These are phyloP conservation scores for Caenorhabditis virilis DNA, from an alignment of 2,888 invertebrate genomes.

Conservation along the genomic window DNA sequence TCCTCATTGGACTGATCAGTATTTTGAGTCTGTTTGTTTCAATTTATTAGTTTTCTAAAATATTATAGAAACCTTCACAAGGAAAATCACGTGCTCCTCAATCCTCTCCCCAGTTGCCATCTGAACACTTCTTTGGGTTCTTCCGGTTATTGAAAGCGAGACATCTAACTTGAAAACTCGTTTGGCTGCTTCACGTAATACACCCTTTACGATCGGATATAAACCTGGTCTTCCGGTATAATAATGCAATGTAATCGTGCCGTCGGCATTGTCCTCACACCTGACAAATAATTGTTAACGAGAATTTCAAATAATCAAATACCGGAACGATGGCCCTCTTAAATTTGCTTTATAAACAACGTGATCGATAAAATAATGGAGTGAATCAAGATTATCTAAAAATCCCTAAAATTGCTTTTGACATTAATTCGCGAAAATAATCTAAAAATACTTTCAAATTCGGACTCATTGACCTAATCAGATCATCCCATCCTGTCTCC, in stretches of 20 bases:
- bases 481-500: slow-evolving; percentile 67
- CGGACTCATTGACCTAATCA: slow-evolving; percentile 63
- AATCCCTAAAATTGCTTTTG: slow-evolving; percentile 75
- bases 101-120: slow-evolving; percentile 53
- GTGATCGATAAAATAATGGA: slow-evolving; percentile 75
- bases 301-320: neutral
- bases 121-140: slow-evolving; percentile 75
- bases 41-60: neutral
- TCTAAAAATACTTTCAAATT: slow-evolving; percentile 59
- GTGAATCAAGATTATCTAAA: slow-evolving; percentile 92
- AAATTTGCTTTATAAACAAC: slow-evolving; percentile 67
- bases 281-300: slow-evolving; percentile 8
- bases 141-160: slow-evolving; percentile 84
- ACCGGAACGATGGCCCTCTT: slow-evolving; percentile 72
- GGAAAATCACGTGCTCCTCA: slow-evolving; percentile 64
- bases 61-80: slow-evolving; percentile 44
- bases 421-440: no score
- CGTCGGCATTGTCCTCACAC: slow-evolving; percentile 86
- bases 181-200: slow-evolving; percentile 92
- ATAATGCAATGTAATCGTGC: slow-evolving; percentile 87
- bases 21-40: slow-evolving; percentile 26
- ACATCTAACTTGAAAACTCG: slow-evolving; percentile 90
- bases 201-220: slow-evolving; percentile 88
- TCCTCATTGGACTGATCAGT: slow-evolving; percentile 39
- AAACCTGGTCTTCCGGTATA: slow-evolving; percentile 91